These are phyloP conservation scores for Apomyelois bistriatella DNA, from an alignment of 2,888 invertebrate genomes.

Conservation along the genomic window DNA sequence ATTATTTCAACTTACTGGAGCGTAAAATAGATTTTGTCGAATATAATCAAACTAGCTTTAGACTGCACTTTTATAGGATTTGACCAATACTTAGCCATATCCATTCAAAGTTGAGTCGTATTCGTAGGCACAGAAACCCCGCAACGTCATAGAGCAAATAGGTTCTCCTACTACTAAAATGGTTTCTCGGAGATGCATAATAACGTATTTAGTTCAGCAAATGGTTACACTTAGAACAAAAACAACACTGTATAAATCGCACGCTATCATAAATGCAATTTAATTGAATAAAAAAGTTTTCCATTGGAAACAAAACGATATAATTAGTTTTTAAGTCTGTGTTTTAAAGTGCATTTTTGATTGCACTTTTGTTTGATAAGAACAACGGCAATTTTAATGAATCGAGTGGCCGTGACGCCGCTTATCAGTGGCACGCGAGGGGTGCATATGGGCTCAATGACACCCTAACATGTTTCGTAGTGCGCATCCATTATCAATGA, in stretches of 20 bases:
- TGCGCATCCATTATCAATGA: not conserved
- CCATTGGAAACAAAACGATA: not conserved
- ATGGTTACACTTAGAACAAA: conserved; percentile 14
- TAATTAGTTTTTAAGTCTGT: conserved; percentile 4
- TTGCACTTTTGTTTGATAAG: conserved; percentile 4
- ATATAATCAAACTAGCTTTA: too few species aligned
- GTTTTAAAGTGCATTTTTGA: conserved; percentile 13
- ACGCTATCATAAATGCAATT: conserved; percentile 19
- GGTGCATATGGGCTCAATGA: conserved; percentile 14
- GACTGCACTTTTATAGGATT: too few species aligned
- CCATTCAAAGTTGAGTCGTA: too few species aligned
- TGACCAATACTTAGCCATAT: too few species aligned
- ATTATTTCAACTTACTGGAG: too few species aligned
- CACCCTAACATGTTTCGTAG: not conserved
- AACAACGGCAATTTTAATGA: conserved; percentile 13
- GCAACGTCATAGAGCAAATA: too few species aligned
- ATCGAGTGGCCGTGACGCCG: conserved; percentile 18
- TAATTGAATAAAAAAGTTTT: conserved; percentile 14
- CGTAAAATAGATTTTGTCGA: too few species aligned
- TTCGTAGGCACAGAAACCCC: too few species aligned
- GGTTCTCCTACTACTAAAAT: not conserved
- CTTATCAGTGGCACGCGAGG: conserved; percentile 19
- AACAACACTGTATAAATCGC: conserved; percentile 14
- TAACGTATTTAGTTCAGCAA: not conserved
- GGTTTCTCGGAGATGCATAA: not conserved